A percentile compares a stretch with the other conserved stretches of the same genome.
These are phyloP conservation scores for Sebastes iracundus DNA, from an alignment of 2,797 vertebrate genomes.

Conservation along the genomic window DNA sequence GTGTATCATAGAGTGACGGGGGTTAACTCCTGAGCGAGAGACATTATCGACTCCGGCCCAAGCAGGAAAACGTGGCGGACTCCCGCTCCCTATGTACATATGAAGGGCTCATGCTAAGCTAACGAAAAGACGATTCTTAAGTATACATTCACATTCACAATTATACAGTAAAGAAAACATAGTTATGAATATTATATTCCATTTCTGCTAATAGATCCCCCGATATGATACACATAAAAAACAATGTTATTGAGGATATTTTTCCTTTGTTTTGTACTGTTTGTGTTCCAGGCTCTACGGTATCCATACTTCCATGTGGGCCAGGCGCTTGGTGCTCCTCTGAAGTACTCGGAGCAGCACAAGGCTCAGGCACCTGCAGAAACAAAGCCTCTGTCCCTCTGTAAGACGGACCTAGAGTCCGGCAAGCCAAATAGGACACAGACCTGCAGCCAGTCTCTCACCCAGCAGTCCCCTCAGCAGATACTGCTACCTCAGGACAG, in stretches of 20 bases:
- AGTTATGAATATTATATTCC: no score
- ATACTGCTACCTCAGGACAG: slow-evolving; percentile 81
- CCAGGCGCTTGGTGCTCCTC: slow-evolving; percentile 84
- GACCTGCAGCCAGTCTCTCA: slow-evolving; percentile 67
- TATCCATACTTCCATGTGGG: slow-evolving; percentile 93
- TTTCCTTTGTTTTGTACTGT: not conserved
- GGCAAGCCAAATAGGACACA: slow-evolving; percentile 65
- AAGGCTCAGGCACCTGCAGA: slow-evolving; percentile 63
- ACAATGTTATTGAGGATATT: not conserved
- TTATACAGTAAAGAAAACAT: no score
- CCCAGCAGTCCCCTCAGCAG: slow-evolving; percentile 84
- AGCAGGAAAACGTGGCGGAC: no score
- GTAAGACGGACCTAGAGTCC: slow-evolving; percentile 55
- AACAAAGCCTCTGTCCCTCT: slow-evolving; percentile 62
- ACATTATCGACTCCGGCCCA: no score
- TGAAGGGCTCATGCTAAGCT: no score
- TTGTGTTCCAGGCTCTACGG: slow-evolving; percentile 84
- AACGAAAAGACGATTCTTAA: no score
- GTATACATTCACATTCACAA: no score
- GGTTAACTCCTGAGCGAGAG: no score
- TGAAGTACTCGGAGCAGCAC: slow-evolving; percentile 78
- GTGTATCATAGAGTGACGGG: no score
- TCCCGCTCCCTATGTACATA: no score
- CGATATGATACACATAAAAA: no score
- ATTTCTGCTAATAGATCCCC: no score